phyloP scores from a whole-genome alignment of 2,888 invertebrate species.

The Sisyra terminalis region DNA sequence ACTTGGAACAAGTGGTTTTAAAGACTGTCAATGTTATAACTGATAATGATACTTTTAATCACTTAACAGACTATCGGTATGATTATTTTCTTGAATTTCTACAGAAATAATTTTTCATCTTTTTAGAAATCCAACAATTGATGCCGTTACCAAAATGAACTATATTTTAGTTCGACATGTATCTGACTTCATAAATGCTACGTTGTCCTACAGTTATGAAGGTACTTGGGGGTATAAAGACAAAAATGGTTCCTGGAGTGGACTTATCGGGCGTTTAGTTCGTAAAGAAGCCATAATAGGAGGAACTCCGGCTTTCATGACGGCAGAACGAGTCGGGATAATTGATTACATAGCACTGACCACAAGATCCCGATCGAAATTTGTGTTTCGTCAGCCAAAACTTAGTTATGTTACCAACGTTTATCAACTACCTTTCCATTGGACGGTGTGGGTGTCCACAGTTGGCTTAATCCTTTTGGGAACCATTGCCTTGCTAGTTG shows the following conservation, averaged over 20 bases:
- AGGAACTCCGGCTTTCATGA: conserved; percentile 49
- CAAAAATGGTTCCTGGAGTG: not conserved
- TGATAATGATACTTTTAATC: no score
- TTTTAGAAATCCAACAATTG: conserved; percentile 28
- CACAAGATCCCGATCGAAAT: conserved; percentile 42
- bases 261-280: conserved; percentile 24
- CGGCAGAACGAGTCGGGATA: conserved; percentile 37
- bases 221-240: conserved; percentile 16
- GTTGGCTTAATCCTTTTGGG: conserved; percentile 29
- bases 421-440: conserved; percentile 48
- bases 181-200: conserved; percentile 37
- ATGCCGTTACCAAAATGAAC: conserved; percentile 47
- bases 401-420: conserved; percentile 55
- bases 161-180: conserved; percentile 40
- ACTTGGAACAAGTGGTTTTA: no score
- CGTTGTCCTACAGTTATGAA: conserved; percentile 32
- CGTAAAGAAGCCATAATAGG: conserved; percentile 37
- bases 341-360: conserved; percentile 52
- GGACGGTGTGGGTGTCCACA: conserved; percentile 44
- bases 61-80: no score
- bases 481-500: conserved; percentile 23
- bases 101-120: no score
- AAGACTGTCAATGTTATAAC: no score
- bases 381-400: conserved; percentile 56
- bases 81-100: no score